Evolutionary conservation across 2,797 vertebrate species (phyloP).

Genomic region (Pangasius krempfi): DNA sequence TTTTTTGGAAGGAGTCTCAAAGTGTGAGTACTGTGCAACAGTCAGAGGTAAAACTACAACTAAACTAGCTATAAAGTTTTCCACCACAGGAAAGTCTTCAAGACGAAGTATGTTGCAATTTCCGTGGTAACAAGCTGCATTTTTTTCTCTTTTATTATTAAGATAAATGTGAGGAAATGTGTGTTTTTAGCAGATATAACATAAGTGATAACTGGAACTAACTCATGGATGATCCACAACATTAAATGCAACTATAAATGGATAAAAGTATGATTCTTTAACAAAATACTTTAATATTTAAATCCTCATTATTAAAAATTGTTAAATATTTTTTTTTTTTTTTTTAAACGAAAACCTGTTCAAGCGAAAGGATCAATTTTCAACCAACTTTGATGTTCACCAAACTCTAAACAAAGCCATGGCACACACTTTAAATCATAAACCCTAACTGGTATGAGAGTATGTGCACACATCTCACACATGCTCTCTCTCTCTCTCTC

Average conservation of each 20-base stretch:
- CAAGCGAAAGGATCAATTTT: not conserved
- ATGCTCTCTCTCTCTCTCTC: not conserved
- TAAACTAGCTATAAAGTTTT: not conserved
- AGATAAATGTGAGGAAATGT: not conserved
- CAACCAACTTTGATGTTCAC: not conserved
- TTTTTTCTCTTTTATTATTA: not conserved
- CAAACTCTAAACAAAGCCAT: not conserved
- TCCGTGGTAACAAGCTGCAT: not conserved
- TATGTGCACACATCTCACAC: not conserved
- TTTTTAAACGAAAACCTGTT: not conserved
- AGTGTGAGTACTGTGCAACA: not conserved
- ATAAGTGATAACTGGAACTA: not conserved
- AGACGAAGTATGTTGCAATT: not conserved
- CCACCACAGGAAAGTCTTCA: not conserved
- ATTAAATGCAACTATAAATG: not conserved
- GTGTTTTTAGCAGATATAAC: not conserved
- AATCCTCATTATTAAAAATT: not conserved
- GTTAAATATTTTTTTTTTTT: too few relatives aligned
- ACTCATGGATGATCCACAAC: not conserved
- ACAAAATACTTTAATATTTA: not conserved
- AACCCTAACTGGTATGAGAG: not conserved
- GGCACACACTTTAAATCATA: not conserved
- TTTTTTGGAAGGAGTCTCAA: not conserved
- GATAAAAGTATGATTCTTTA: not conserved
- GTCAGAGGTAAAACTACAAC: not conserved